phyloP scores from a whole-genome alignment of 1,140 invertebrate species.

The Apis florea region DNA sequence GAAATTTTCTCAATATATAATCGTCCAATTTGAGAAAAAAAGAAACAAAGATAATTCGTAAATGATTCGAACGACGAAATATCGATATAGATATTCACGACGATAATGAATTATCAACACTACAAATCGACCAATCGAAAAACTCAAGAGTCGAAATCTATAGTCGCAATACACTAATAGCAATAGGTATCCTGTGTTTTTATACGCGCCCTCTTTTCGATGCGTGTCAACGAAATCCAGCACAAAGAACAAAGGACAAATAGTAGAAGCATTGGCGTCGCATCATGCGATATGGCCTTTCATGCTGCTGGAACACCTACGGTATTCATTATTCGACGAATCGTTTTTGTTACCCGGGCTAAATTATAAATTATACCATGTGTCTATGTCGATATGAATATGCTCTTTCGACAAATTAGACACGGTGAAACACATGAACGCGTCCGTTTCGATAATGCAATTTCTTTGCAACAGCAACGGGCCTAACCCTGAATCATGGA shows the following conservation, averaged over 20 bases:
- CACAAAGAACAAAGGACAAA: slow-evolving; percentile 14
- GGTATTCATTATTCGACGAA: background rate
- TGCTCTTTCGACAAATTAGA: background rate
- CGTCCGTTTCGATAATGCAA: slow-evolving; percentile 8
- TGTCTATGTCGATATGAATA: slow-evolving; percentile 12
- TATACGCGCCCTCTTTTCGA: slow-evolving; percentile 9
- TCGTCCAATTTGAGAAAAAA: background rate
- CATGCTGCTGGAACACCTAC: background rate
- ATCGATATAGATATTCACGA: background rate
- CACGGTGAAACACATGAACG: background rate
- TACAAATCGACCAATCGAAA: background rate
- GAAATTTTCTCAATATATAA: slow-evolving; percentile 12
- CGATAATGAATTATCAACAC: background rate
- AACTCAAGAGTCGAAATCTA: background rate
- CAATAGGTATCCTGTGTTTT: slow-evolving; percentile 37
- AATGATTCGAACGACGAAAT: background rate
- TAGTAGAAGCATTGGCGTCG: background rate
- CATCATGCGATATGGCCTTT: background rate
- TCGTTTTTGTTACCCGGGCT: background rate
- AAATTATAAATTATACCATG: background rate
- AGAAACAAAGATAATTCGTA: background rate
- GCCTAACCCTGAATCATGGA: slow-evolving; percentile 15
- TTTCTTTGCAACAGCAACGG: background rate
- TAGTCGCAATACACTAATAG: slow-evolving; percentile 33
- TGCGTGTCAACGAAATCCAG: slow-evolving; percentile 4